Evolutionary conservation across 2,888 invertebrate species (phyloP), one percentile per base, ranked within the genome.

Genomic region (Eupithecia subumbrata): DNA sequence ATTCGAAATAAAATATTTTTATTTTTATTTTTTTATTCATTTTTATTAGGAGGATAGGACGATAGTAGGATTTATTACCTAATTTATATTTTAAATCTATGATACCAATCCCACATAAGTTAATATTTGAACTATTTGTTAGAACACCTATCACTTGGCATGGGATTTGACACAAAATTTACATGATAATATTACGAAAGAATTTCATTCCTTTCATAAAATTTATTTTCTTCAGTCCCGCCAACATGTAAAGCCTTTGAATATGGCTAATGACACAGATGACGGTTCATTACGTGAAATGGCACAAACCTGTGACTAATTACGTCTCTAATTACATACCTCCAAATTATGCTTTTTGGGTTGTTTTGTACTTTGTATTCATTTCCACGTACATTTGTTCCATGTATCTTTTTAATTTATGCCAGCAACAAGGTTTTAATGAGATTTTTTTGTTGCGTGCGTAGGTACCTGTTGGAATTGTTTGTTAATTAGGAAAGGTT

Each of bases 241-340:
- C 64, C 16, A 66, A 67, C n/a, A 66, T n/a, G 30, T 74, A 76
- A 77, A 76, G 76, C 76, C 76, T 75, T 82, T 81, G 81, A 82
- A 78, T 76, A 74, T 74, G 73, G 81, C 78, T 84, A 83, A 84
- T 84, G 84, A 80, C 78, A 75, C 73, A 79, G 82, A 79, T 76
- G 79, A 81, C 72, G 78, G 79, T 80, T 83, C 79, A 85, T 83
- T 81, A 77, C 68, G 73, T 71, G 45, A 76, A 71, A 79, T 75
- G 40, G 71, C 43, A 73, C 73, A 52, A 70, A 71, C 77, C 77
- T 79, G 79, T 48, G 74, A 74, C 70, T 79, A 79, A 77, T 79
- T 76, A 76, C 75, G 43, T 30, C 14, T 70, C 40, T 80, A 80
- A 80, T 80, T 79, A 76, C 69, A 73, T 74, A 73, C 74, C 69